Evolutionary conservation across 2,113 vertebrate species (phyloP).

Genomic region (Dicerorhinus sumatrensis): DNA sequence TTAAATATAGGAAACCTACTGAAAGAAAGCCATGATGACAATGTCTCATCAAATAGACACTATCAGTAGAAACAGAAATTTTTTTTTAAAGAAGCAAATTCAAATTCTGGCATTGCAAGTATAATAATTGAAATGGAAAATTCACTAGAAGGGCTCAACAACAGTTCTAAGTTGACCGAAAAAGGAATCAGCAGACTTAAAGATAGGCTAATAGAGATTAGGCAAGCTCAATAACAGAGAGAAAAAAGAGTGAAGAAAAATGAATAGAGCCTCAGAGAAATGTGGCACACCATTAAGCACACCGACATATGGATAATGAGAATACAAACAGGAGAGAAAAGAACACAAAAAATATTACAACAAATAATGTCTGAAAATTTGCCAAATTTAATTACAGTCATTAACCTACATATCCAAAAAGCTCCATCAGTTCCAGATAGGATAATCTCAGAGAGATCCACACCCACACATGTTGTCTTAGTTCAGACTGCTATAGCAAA

Average conservation of each 20-base stretch:
- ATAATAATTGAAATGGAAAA: not conserved
- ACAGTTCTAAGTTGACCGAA: not conserved
- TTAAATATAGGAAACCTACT: not conserved
- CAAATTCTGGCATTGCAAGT: not conserved
- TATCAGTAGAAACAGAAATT: not conserved
- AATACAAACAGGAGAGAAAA: not conserved
- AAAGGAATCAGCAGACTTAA: not conserved
- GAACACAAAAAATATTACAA: not conserved
- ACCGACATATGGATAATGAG: not conserved
- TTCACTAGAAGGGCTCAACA: not conserved
- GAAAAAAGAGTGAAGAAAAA: not conserved
- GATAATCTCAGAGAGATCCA: not conserved
- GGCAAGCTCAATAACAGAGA: not conserved
- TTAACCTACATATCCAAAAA: not conserved
- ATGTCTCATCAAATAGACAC: not conserved
- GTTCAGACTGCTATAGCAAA: not conserved
- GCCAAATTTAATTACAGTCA: not conserved
- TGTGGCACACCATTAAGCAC: not conserved
- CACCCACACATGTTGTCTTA: not conserved
- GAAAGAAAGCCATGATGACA: not conserved
- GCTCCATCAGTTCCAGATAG: not conserved
- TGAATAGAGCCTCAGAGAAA: not conserved
- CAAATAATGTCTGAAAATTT: not conserved
- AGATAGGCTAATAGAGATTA: not conserved
- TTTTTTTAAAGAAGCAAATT: not conserved